phyloP scores from a whole-genome alignment of 1,140 invertebrate species.

The Macrocentrus cingulum region DNA sequence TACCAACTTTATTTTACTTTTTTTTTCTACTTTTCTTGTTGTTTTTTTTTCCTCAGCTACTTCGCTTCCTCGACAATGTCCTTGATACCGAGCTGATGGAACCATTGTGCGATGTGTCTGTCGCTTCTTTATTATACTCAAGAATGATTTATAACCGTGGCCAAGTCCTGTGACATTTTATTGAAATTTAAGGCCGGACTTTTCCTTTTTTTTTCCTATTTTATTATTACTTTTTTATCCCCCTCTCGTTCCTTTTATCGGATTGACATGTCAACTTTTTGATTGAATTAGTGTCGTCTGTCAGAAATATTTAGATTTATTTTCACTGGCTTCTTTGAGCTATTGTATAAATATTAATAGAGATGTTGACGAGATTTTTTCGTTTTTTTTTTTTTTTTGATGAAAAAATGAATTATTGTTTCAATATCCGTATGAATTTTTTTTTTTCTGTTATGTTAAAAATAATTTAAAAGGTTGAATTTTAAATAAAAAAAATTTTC shows the following conservation, averaged over 20 bases:
- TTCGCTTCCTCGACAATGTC: slow-evolving; percentile 16
- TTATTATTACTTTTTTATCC: not conserved
- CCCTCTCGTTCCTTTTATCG: not conserved
- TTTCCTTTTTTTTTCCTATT: not conserved
- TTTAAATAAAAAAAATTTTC: too few species aligned
- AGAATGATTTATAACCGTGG: slow-evolving; percentile 19
- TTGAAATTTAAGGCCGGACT: slow-evolving; percentile 10
- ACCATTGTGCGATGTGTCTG: slow-evolving; percentile 11
- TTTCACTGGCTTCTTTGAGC: too few species aligned
- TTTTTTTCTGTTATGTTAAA: too few species aligned
- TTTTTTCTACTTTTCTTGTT: slow-evolving; percentile 5
- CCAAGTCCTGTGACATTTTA: slow-evolving; percentile 10
- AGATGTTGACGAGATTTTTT: not conserved
- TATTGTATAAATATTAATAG: too few species aligned
- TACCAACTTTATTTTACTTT: slow-evolving; percentile 2
- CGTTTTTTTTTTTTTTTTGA: too few species aligned
- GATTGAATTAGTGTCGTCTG: slow-evolving; percentile 1
- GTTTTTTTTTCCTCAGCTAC: slow-evolving; percentile 6
- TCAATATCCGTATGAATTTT: too few species aligned
- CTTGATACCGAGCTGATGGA: slow-evolving; percentile 18
- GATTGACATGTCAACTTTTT: slow-evolving; percentile 4
- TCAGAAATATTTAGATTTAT: not conserved
- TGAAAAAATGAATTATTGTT: too few species aligned
- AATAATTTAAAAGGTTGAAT: too few species aligned
- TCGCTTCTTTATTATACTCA: not conserved